Conservation (phyloP, 2,888 invertebrate genomes). For the Achlya flavicornis region DNA sequence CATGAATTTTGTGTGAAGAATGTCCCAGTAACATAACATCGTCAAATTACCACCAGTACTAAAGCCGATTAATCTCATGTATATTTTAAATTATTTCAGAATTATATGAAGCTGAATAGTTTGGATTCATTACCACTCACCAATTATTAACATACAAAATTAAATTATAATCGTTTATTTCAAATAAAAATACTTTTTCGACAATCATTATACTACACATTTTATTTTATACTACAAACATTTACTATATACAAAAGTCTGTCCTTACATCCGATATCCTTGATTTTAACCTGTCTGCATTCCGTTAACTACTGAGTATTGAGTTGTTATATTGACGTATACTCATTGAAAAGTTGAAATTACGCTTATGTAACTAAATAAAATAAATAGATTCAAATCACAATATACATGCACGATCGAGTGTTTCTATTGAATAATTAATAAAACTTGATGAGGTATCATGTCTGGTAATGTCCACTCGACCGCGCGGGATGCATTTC, state of each 20-base stretch:
- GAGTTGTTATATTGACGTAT: conserved; percentile 31
- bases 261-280: conserved; percentile 53
- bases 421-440: conserved; percentile 21
- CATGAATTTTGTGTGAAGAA: too few relatives aligned
- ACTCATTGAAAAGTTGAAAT: conserved; percentile 40
- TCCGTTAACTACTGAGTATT: conserved; percentile 38
- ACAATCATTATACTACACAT: conserved; percentile 78
- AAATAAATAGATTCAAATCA: conserved; percentile 74
- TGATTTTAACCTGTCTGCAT: conserved; percentile 44
- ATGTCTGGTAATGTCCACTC: conserved; percentile 36
- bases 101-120: not conserved
- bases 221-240: conserved; percentile 73
- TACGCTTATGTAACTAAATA: conserved; percentile 64
- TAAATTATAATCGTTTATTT: conserved; percentile 16
- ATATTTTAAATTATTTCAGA: not conserved
- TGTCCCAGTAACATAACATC: too few relatives aligned
- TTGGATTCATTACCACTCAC: conserved; percentile 6
- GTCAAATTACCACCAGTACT: too few relatives aligned
- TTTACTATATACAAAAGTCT: conserved; percentile 74
- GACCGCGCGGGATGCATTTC: conserved; percentile 61
- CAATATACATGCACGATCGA: conserved; percentile 58
- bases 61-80: not conserved
- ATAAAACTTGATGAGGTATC: conserved; percentile 13
- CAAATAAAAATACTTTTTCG: conserved; percentile 63
- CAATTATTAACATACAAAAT: conserved; percentile 26